These are phyloP conservation scores for Chelmon rostratus DNA, from an alignment of 2,797 vertebrate genomes.

Conservation along the genomic window DNA sequence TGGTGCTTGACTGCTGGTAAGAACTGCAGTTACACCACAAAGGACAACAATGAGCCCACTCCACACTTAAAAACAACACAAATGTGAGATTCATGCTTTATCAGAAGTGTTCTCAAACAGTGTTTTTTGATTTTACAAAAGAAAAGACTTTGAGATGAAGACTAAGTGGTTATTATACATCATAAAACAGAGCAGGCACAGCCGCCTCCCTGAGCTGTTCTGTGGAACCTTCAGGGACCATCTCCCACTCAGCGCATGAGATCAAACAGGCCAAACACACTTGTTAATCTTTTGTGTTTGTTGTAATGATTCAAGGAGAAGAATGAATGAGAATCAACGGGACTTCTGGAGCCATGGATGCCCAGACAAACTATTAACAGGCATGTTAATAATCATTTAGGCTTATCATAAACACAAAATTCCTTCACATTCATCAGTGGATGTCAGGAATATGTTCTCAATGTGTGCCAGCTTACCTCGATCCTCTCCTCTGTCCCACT, in stretches of 20 bases:
- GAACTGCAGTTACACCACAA: no score
- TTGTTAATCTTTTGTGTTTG: background rate
- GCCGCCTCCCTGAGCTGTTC: background rate
- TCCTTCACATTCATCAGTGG: slow-evolving; percentile 30
- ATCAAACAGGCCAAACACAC: background rate
- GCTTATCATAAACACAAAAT: background rate
- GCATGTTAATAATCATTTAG: background rate
- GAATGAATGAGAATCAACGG: background rate
- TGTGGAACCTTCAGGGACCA: background rate
- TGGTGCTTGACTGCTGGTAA: no score
- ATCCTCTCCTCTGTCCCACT: background rate
- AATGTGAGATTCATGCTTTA: background rate
- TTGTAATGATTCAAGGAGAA: background rate
- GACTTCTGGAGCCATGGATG: background rate
- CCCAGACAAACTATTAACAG: background rate
- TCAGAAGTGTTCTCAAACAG: background rate
- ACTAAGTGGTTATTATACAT: no score
- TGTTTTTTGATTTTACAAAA: background rate
- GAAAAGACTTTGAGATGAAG: background rate
- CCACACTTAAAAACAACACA: no score
- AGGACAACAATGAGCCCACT: no score
- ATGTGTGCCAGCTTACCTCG: background rate
- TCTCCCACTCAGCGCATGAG: background rate
- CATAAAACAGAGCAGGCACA: background rate
- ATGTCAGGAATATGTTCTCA: background rate